Evolutionary conservation across 2,797 vertebrate genomes (phyloP).

Genomic region (Pelochelys cantorii): DNA sequence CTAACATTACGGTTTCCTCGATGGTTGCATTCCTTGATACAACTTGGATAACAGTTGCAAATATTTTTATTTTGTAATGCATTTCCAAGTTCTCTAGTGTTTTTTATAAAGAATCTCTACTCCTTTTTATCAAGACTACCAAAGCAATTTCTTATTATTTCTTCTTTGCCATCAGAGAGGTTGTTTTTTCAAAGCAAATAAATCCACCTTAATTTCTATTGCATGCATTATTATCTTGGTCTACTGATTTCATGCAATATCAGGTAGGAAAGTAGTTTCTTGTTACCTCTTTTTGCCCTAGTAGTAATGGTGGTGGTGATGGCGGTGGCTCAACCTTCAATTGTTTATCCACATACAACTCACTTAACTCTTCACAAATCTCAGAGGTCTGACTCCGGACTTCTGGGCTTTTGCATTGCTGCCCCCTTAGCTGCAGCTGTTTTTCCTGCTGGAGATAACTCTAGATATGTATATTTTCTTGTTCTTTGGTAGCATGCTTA

Average conservation of each 20-base stretch:
- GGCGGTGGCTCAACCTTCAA: slow-evolving; percentile 70
- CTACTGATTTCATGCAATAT: slow-evolving; percentile 66
- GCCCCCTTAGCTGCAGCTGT: slow-evolving; percentile 71
- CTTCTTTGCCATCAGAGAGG: slow-evolving; percentile 13
- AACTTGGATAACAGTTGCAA: neutral
- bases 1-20: neutral
- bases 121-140: slow-evolving; percentile 6
- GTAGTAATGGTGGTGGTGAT: slow-evolving; percentile 34
- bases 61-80: slow-evolving; percentile 8
- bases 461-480: slow-evolving; percentile 71
- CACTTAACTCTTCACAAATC: slow-evolving; percentile 79
- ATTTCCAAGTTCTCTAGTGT: slow-evolving; percentile 10
- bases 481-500: slow-evolving; percentile 56
- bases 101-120: slow-evolving; percentile 18
- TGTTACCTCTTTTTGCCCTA: slow-evolving; percentile 78
- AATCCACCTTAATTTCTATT: neutral
- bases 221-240: slow-evolving; percentile 60
- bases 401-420: slow-evolving; percentile 73
- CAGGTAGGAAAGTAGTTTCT: slow-evolving; percentile 51
- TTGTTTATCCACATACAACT: slow-evolving; percentile 74
- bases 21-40: neutral
- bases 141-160: neutral
- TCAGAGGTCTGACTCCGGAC: slow-evolving; percentile 74
- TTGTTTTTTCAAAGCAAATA: slow-evolving; percentile 29
- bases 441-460: slow-evolving; percentile 79